These are phyloP conservation scores for Habropoda laboriosa DNA, from an alignment of 1,140 invertebrate species.

Conservation along the genomic window DNA sequence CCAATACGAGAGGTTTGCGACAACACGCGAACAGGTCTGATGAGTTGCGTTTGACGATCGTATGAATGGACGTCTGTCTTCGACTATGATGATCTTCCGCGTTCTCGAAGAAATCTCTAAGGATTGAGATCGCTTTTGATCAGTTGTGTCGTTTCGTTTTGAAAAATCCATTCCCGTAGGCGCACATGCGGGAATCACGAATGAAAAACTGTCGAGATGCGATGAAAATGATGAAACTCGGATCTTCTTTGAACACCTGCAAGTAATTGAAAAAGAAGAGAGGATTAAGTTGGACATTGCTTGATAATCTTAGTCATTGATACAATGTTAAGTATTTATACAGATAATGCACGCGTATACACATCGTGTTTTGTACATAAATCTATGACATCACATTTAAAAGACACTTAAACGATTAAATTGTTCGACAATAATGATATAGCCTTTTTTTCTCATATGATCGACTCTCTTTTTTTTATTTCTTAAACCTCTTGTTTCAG, in stretches of 20 bases:
- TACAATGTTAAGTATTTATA: constrained; percentile 35
- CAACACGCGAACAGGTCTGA: constrained; percentile 68
- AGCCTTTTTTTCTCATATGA: constrained; percentile 1
- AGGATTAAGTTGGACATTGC: not conserved
- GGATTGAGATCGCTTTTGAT: not conserved
- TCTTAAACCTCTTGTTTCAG: constrained; percentile 7
- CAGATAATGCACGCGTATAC: constrained; percentile 11
- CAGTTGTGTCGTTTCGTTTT: not conserved
- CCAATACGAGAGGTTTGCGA: constrained; percentile 72
- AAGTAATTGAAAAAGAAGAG: not conserved
- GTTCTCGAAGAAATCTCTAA: not conserved
- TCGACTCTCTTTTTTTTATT: constrained; percentile 28
- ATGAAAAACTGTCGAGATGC: not conserved
- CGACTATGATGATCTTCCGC: not conserved
- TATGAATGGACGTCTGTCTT: not conserved
- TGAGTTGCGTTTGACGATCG: constrained; percentile 69
- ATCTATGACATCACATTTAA: not conserved
- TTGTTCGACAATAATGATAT: constrained; percentile 18
- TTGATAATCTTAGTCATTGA: constrained; percentile 3
- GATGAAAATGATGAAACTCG: not conserved
- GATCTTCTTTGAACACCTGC: not conserved
- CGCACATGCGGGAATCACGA: not conserved
- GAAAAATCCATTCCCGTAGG: not conserved
- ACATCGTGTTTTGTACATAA: constrained; percentile 22
- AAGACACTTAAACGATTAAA: not conserved